Evolutionary conservation across 1,140 invertebrate species (phyloP).

Genomic region (Trialeurodes vaporariorum): DNA sequence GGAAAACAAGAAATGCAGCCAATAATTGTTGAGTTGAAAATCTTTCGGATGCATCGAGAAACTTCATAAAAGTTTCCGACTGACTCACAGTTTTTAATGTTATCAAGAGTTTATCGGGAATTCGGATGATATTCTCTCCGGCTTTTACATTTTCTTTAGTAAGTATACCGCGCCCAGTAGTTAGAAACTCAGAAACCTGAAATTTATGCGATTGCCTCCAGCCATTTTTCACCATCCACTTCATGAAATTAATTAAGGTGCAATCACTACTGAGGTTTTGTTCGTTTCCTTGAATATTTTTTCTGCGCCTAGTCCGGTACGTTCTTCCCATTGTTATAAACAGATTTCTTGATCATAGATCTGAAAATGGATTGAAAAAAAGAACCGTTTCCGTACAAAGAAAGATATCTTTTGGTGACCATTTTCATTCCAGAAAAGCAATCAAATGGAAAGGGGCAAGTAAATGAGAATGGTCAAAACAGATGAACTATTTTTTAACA

Average conservation of each 20-base stretch:
- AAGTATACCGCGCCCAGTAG: conserved; percentile 38
- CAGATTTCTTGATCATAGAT: background rate
- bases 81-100: conserved; percentile 28
- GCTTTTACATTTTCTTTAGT: conserved; percentile 28
- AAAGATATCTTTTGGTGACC: too few relatives aligned
- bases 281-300: background rate
- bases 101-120: conserved; percentile 35
- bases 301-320: background rate
- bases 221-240: background rate
- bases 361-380: conserved; percentile 1
- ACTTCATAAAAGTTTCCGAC: conserved; percentile 21
- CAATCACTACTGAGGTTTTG: background rate
- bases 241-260: background rate
- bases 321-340: background rate
- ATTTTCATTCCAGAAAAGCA: too few relatives aligned
- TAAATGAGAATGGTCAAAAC: too few relatives aligned
- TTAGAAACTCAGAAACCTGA: conserved; percentile 20
- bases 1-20: conserved; percentile 35
- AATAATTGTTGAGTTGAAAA: conserved; percentile 30
- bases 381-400: background rate
- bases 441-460: too few relatives aligned
- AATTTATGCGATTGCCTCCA: background rate
- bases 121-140: conserved; percentile 34
- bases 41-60: conserved; percentile 12
- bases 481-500: too few relatives aligned